Base-by-base conservation (phyloP, 2,113 vertebrate species). In the Salvator merianae region DNA sequence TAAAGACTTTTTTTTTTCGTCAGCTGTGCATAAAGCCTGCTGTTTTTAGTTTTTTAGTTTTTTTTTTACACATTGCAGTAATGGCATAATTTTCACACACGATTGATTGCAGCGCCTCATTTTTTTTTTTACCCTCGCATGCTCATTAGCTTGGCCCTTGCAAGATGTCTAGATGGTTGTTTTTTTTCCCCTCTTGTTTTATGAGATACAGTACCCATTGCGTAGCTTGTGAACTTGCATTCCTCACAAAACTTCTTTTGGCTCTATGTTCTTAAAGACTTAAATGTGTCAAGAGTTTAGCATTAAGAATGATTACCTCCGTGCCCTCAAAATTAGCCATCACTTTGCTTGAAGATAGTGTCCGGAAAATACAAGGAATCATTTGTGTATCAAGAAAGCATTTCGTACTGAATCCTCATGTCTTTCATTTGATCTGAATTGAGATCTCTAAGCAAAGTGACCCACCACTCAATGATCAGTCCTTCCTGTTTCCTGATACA, bases 1-100 rank as follows among this genome's bases (percentile, higher is more conserved):
- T 95, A 96, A 93, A 95, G 92, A 91, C 95, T 95, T 92, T 84
- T 95, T 95, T 95, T 95, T 92, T 86, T 95, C 94, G 94, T 96
- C 94, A 94, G 92, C 92, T 91, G 85, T 94, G 93, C 91, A 78
- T 90, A 91, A 71, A 82, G 86, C 86, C 88, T 81, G 87, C 91
- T 92, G 5, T 87, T 89, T 77, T 81, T 85, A 66, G 75, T 59
- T 84, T 68, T 50, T 59, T 16, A 59, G 14, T 59, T 83, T 65
- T 55, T 69, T 62, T 10, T 81, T 89, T 83, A 77, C 80, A 86
- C 84, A 90, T 87, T 89, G 89, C 80, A 91, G 70, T 89, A 89
- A 1, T 89, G 91, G 83, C 30, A 50, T 83, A 22, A 66, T 88
- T 70, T 72, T 88, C 40, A 83, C 72, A n/a, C 30, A 1, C 53